A percentile compares a stretch with the other conserved stretches of the same genome.
These are phyloP conservation scores for Phrynosoma blainvillii DNA, from an alignment of 2,113 vertebrate genomes.

Conservation along the genomic window DNA sequence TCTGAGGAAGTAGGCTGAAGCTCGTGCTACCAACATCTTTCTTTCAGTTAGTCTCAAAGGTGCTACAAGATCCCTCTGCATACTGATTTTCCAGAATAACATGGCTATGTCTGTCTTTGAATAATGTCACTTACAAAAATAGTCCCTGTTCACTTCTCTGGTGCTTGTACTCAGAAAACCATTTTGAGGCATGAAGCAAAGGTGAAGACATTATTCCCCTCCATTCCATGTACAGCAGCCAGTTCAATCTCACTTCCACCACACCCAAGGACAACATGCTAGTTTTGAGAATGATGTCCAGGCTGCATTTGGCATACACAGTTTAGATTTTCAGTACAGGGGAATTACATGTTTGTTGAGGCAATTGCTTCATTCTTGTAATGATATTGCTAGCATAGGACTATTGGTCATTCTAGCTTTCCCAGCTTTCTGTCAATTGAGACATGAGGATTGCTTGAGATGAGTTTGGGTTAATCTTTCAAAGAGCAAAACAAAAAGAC, in stretches of 20 bases:
- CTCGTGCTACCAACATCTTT: no score
- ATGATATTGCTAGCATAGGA: neutral
- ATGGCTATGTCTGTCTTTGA: no score
- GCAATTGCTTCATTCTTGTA: no score
- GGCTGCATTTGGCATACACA: neutral
- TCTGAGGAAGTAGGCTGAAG: no score
- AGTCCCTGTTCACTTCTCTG: neutral
- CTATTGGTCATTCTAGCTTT: neutral
- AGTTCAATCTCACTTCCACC: neutral
- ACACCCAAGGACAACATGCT: neutral
- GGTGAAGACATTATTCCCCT: neutral
- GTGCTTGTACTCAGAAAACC: neutral
- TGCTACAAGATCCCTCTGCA: no score
- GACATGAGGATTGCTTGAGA: neutral
- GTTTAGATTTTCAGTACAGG: neutral
- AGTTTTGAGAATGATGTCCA: neutral
- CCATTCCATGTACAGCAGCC: neutral
- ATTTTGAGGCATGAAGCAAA: neutral
- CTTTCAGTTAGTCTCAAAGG: no score
- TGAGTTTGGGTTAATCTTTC: constrained; percentile 13
- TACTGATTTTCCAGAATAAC: no score
- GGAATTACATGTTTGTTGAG: neutral
- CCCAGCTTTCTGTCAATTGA: neutral
- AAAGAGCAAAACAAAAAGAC: neutral
- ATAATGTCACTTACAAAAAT: neutral